phyloP scores from a whole-genome alignment of 92 coral and sea anemone species.

The Actinernus sp. region DNA sequence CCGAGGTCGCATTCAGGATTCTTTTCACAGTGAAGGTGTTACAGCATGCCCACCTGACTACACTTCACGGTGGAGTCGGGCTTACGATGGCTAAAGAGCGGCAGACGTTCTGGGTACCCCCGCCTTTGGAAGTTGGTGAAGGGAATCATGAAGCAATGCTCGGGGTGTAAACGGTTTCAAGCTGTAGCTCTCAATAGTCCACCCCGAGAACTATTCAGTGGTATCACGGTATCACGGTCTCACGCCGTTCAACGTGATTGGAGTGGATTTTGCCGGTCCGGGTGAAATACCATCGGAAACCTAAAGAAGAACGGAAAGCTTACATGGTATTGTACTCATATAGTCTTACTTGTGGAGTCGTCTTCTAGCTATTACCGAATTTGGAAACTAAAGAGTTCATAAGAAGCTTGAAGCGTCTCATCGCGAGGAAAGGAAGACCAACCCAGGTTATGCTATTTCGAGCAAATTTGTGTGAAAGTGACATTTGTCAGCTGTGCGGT shows the following conservation, averaged over 20 bases:
- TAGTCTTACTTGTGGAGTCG: constrained; percentile 62
- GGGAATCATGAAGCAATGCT: constrained; percentile 37
- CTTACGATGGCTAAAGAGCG: constrained; percentile 58
- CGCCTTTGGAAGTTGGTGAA: too few relatives aligned
- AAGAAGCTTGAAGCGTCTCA: too few relatives aligned
- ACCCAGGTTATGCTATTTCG: too few relatives aligned
- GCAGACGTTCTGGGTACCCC: too few relatives aligned
- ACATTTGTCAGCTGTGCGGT: too few relatives aligned
- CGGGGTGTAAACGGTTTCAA: constrained; percentile 54
- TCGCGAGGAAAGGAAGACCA: too few relatives aligned
- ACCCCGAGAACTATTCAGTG: too few relatives aligned
- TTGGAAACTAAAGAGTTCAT: constrained; percentile 38
- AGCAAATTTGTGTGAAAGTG: too few relatives aligned
- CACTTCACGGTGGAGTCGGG: constrained; percentile 66
- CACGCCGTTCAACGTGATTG: constrained; percentile 44
- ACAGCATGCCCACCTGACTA: constrained; percentile 45
- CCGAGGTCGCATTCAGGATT: constrained; percentile 45
- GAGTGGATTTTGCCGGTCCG: too few relatives aligned
- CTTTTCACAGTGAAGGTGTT: constrained; percentile 38
- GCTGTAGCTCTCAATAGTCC: constrained; percentile 39
- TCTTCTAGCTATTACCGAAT: constrained; percentile 44
- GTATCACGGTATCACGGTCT: too few relatives aligned
- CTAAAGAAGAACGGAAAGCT: too few relatives aligned
- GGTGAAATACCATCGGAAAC: constrained; percentile 39
- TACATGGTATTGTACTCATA: too few relatives aligned